A percentile compares a stretch with the other conserved stretches of the same genome.
phyloP scores from a whole-genome alignment of 2,797 vertebrate species.

The Paguma larvata region DNA sequence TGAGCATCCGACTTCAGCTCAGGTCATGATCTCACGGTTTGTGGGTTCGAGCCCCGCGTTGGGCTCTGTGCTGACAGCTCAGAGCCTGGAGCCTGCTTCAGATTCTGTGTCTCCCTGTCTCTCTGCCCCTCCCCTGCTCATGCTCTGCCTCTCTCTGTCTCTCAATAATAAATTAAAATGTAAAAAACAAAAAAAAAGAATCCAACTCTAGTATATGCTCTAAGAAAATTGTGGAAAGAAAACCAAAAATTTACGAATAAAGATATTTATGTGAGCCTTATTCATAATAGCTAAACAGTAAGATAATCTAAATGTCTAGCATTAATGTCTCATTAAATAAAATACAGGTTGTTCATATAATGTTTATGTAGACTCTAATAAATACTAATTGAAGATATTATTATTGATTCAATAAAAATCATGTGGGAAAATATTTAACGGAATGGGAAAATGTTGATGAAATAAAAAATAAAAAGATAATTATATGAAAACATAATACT shows the following conservation, averaged over 20 bases:
- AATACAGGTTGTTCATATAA: not conserved
- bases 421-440: not conserved
- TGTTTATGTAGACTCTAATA: not conserved
- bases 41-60: no score
- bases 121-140: no score
- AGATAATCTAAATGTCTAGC: not conserved
- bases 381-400: conserved; percentile 43
- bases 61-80: no score
- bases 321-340: conserved; percentile 7
- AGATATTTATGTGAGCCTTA: not conserved
- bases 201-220: not conserved
- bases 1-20: no score
- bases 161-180: no score
- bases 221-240: conserved; percentile 12
- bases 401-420: not conserved
- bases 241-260: not conserved
- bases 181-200: no score
- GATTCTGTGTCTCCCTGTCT: no score
- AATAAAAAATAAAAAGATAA: not conserved
- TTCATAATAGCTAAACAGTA: not conserved
- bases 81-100: no score
- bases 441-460: not conserved
- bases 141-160: no score
- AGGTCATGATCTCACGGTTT: no score
- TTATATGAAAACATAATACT: not conserved